Percentiles rank a stretch among this genome's conserved stretches.
Evolutionary conservation across 2,888 invertebrate species (phyloP).

Genomic region (Tuta absoluta): DNA sequence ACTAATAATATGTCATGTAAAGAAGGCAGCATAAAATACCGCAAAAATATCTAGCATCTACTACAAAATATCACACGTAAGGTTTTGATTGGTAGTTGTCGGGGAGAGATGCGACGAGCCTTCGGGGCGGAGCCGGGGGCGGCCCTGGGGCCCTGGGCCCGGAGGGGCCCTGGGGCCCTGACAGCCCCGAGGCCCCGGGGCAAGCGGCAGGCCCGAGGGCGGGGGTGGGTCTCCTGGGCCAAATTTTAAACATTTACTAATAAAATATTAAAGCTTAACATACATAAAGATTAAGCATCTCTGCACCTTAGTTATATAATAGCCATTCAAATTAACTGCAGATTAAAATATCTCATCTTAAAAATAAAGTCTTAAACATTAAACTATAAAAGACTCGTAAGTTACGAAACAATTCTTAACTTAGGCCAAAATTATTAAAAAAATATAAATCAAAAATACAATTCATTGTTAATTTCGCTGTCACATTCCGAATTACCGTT

Average conservation of each 20-base stretch:
- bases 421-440: slow-evolving; percentile 73
- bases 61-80: slow-evolving; percentile 76
- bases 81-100: slow-evolving; percentile 54
- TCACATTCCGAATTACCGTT: slow-evolving; percentile 49
- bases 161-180: slow-evolving; percentile 34
- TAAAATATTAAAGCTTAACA: slow-evolving; percentile 82
- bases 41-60: slow-evolving; percentile 69
- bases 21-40: slow-evolving; percentile 65
- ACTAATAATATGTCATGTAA: slow-evolving; percentile 61
- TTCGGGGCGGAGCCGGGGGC: slow-evolving; percentile 25
- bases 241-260: slow-evolving; percentile 80
- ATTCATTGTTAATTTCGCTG: slow-evolving; percentile 74
- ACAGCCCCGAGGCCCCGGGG: slow-evolving; percentile 36
- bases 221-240: slow-evolving; percentile 58
- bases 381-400: slow-evolving; percentile 74
- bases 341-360: slow-evolving; percentile 81
- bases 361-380: slow-evolving; percentile 78
- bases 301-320: slow-evolving; percentile 79
- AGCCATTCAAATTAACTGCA: slow-evolving; percentile 81
- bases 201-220: slow-evolving; percentile 47
- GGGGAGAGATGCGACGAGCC: slow-evolving; percentile 38
- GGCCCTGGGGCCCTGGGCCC: slow-evolving; percentile 39
- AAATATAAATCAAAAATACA: slow-evolving; percentile 51
- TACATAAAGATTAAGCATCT: slow-evolving; percentile 82
- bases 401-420: slow-evolving; percentile 67